phyloP scores from a whole-genome alignment of 2,797 vertebrate species.

The Malacoraja senta region DNA sequence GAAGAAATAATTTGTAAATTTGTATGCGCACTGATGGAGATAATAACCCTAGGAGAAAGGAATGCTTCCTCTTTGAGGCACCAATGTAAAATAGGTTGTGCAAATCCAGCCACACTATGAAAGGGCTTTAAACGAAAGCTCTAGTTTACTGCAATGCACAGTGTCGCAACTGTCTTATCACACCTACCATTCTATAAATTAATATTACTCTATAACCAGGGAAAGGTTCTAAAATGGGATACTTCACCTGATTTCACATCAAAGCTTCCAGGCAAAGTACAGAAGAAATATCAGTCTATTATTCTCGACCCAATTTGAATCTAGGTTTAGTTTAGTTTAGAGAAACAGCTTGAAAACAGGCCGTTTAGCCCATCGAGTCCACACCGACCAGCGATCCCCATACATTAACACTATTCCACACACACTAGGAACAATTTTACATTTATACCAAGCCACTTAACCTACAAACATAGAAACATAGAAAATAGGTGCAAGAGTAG shows the following conservation, averaged over 20 bases:
- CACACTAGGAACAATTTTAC: no score
- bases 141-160: background rate
- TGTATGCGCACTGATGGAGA: background rate
- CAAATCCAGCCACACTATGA: background rate
- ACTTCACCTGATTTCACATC: background rate
- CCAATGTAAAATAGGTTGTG: background rate
- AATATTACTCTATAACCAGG: background rate
- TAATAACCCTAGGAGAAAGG: background rate
- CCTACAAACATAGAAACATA: no score
- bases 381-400: no score
- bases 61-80: background rate
- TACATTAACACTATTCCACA: no score
- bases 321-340: background rate
- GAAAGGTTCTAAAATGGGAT: background rate
- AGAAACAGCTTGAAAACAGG: no score
- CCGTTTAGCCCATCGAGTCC: no score
- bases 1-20: background rate
- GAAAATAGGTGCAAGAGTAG: no score
- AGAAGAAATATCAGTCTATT: background rate
- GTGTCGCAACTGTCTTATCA: background rate
- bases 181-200: background rate
- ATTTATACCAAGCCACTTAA: no score
- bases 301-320: background rate
- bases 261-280: background rate
- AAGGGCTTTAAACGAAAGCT: background rate